phyloP scores from a whole-genome alignment of 2,113 vertebrate genomes.

The Pseudopipra pipra region DNA sequence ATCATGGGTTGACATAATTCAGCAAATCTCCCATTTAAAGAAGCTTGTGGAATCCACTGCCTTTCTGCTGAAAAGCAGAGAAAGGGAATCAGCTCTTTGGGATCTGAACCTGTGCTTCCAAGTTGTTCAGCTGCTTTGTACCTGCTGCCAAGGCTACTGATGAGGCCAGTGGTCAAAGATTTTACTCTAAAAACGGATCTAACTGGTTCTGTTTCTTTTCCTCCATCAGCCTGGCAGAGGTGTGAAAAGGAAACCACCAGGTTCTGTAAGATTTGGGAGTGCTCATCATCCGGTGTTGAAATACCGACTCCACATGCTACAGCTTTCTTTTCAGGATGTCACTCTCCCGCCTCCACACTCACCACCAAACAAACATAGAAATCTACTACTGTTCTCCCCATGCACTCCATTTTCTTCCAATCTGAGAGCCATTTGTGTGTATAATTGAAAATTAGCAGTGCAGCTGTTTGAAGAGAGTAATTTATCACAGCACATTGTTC shows the following conservation, averaged over 20 bases:
- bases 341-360: slow-evolving; percentile 81
- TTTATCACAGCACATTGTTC: slow-evolving; percentile 99
- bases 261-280: slow-evolving; percentile 34
- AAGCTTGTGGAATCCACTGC: background rate
- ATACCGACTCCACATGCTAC: slow-evolving; percentile 58
- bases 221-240: background rate
- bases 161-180: background rate
- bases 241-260: slow-evolving; percentile 32
- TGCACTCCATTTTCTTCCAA: slow-evolving; percentile 95
- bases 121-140: background rate
- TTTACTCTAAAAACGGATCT: background rate
- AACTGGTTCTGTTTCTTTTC: background rate
- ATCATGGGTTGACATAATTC: background rate
- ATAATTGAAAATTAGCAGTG: slow-evolving; percentile 99
- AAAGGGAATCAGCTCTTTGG: background rate
- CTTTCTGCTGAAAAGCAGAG: background rate
- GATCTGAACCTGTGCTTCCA: background rate
- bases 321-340: slow-evolving; percentile 77
- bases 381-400: slow-evolving; percentile 84
- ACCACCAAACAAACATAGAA: slow-evolving; percentile 85
- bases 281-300: slow-evolving; percentile 63
- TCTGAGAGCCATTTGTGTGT: slow-evolving; percentile 96
- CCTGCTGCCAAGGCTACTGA: background rate
- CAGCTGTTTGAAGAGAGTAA: slow-evolving; percentile 97
- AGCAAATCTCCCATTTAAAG: background rate